phyloP scores from a whole-genome alignment of 2,113 vertebrate genomes.

The Otus sunia region DNA sequence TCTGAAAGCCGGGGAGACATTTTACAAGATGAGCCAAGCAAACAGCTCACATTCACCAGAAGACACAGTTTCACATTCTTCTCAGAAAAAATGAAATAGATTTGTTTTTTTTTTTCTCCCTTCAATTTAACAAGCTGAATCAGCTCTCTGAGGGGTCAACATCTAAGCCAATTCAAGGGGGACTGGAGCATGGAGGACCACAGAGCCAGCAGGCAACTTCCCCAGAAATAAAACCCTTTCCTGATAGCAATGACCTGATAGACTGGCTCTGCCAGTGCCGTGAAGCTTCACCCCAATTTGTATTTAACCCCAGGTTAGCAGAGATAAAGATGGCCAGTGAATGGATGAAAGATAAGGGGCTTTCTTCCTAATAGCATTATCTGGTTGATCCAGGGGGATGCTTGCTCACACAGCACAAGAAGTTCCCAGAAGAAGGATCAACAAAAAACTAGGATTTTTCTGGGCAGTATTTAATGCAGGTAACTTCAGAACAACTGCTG shows the following conservation, averaged over 20 bases:
- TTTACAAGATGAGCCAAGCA: not conserved
- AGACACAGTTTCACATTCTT: not conserved
- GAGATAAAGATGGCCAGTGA: not conserved
- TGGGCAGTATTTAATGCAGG: not conserved
- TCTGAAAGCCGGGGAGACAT: not conserved
- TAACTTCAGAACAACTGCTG: not conserved
- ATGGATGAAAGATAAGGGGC: not conserved
- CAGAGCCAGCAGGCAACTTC: not conserved
- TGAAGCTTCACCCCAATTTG: not conserved
- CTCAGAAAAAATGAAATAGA: not conserved
- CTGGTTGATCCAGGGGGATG: not conserved
- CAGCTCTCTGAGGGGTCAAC: not conserved
- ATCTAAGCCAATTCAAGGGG: not conserved
- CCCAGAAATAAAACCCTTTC: not conserved
- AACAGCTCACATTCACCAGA: not conserved
- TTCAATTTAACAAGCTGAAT: not conserved
- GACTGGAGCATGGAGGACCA: not conserved
- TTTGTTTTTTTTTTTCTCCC: rapidly evolving
- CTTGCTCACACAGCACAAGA: not conserved
- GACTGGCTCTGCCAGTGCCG: not conserved
- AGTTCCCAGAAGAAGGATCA: not conserved
- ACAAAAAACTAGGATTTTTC: not conserved
- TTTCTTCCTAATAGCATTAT: not conserved
- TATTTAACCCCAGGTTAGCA: not conserved
- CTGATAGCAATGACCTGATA: not conserved